Base-by-base conservation (phyloP, 2,888 invertebrate genomes). In the Cantharis nigra region DNA sequence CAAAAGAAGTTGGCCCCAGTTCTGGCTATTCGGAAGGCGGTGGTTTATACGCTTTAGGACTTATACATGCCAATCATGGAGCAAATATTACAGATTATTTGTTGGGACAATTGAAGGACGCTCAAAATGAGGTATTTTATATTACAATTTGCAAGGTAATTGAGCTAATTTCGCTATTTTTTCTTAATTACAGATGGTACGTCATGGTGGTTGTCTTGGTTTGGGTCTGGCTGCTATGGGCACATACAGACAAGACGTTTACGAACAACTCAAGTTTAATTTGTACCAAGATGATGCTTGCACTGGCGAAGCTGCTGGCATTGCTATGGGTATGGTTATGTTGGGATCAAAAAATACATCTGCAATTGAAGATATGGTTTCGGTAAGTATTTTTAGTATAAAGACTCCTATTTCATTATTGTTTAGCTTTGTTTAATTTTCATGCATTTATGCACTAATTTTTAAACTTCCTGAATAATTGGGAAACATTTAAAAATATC, bases 311-410 rank as follows among this genome's bases (percentile, higher is more conserved):
- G 98, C 99, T 7, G 99, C 99, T 28, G 99, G 98, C 79, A 96
- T 99, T 82, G 98, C 98, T 0, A 99, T 99, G 98, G 99, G 99
- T 69, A 95, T 99, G 93, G 98, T 99, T 0, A 99, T 99, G 99
- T 90, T 99, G 83, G 99, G 99, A 2, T 98, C 98, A 0, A 96
- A 98, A 86, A 93, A 96, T 85, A 93, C 95, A 0, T 92, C 94
- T 79, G 96, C 97, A 3, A 96, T 98, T 81, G 95, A 96, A 88
- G 97, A 98, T 86, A 98, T 98, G 97, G 96, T 97, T 69, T 95
- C 94, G 81, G 93, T 92, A 89, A 91, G 91, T 91, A 3, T 13
- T 33, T 33, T 33, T 33, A 33, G 13, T 33, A 33, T 33, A 13
- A 11, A 26, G 13, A 13, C 33, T 13, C 7, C 3, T 13, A 33